phyloP scores from a whole-genome alignment of 2,888 invertebrate genomes.

The Orthosia gracilis region DNA sequence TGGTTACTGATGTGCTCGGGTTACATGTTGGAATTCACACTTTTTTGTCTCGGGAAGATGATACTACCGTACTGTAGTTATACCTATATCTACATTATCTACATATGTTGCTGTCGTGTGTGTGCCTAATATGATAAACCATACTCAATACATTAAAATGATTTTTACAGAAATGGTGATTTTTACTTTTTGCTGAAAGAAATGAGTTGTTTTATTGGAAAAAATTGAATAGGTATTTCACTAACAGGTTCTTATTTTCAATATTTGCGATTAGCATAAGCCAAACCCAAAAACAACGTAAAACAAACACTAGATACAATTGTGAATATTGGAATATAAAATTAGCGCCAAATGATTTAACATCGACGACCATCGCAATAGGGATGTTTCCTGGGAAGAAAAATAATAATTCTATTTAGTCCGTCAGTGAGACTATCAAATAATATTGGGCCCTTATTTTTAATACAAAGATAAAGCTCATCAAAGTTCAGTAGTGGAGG shows the following conservation, averaged over 20 bases:
- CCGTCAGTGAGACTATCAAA: too few relatives aligned
- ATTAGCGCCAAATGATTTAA: neutral
- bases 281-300: neutral
- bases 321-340: conserved; percentile 7
- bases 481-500: too few relatives aligned
- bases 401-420: too few relatives aligned
- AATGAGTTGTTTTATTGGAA: neutral
- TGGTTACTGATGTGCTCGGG: conserved; percentile 35
- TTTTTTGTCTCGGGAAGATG: conserved; percentile 19
- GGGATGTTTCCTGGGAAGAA: neutral
- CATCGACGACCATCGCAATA: neutral
- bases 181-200: neutral
- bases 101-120: too few relatives aligned
- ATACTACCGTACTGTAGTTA: neutral
- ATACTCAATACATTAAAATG: neutral
- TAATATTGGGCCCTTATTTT: too few relatives aligned
- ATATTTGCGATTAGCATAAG: conserved; percentile 5
- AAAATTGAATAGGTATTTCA: neutral
- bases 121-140: neutral
- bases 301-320: neutral
- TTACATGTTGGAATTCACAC: conserved; percentile 13
- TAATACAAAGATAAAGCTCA: too few relatives aligned
- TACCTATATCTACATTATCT: neutral
- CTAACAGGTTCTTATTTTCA: neutral
- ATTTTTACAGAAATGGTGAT: neutral